Conservation (phyloP, 2,888 invertebrate genomes). For the Temnothorax unifasciatus region DNA sequence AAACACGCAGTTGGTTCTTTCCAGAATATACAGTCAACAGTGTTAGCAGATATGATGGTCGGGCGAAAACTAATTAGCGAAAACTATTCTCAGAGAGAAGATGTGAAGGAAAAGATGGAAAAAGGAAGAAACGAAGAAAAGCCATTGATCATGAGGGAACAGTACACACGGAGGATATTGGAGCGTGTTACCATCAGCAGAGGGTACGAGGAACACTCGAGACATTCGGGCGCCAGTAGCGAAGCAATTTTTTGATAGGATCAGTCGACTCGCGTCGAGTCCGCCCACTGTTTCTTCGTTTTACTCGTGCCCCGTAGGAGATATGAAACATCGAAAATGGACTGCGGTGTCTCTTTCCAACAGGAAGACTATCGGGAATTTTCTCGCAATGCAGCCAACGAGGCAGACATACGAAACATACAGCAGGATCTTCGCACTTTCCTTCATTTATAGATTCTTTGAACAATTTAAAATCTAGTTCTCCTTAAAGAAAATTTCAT, state of each 20-base stretch:
- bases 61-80: constrained; percentile 33
- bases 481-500: background rate
- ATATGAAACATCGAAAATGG: constrained; percentile 74
- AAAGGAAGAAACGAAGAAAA: constrained; percentile 35
- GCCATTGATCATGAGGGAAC: constrained; percentile 56
- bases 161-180: constrained; percentile 68
- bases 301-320: constrained; percentile 64
- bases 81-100: background rate
- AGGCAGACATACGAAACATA: background rate
- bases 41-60: background rate
- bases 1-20: background rate
- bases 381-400: constrained; percentile 64
- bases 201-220: constrained; percentile 61
- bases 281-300: constrained; percentile 74
- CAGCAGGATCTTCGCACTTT: background rate
- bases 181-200: constrained; percentile 64
- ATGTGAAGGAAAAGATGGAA: background rate
- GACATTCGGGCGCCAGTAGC: constrained; percentile 78
- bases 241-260: constrained; percentile 83
- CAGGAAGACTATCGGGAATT: constrained; percentile 65
- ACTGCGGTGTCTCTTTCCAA: constrained; percentile 67
- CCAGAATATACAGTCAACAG: constrained; percentile 6
- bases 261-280: constrained; percentile 73
- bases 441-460: constrained; percentile 1
- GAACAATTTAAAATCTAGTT: constrained; percentile 25